Evolutionary conservation across 2,888 invertebrate genomes (phyloP), one percentile per base, ranked within the genome.

Genomic region (Lasioglossum zephyrum): DNA sequence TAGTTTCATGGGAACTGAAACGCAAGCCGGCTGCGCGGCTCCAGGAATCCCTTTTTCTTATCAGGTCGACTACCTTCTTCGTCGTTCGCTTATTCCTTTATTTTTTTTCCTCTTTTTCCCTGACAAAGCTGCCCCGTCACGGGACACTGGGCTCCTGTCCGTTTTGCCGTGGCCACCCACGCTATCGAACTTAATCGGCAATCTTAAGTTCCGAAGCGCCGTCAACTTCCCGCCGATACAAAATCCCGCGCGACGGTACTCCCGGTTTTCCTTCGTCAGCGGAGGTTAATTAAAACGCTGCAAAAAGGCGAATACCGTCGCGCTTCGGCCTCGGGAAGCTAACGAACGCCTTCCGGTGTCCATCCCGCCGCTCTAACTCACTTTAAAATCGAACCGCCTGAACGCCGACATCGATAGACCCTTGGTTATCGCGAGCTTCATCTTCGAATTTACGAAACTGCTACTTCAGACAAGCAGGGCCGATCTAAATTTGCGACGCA

Each of bases 1-100:
- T 90, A 90, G 86, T 89, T 82, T 85, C 80, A 72, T 83, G 73
- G 87, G 73, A 87, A 83, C 86, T 86, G 83, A 78, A 41, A 87
- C n/a, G 81, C 63, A 83, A 87, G 83, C 87, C 87, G 57, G n/a
- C 57, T 11, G 57, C 39, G 83, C 53, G 83, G 86, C 83, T 81
- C 78, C 36, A 86, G 80, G 80, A 86, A 86, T 82, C 76, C 60
- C 76, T 73, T 73, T 69, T 69, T 18, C 36, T 53, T 16, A 4
- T 57, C 11, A n/a, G n/a, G n/a, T n/a, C 57, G 57, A n/a, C 57
- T 57, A 11, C 11, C 57, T 4, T n/a, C 57, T 57, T 57, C 57
- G 11, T n/a, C 57, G 63, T 31, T 63, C 63, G 26, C 16, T 63
- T 26, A 53, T 16, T 36, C 31, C n/a, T 63, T 1, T 31, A 16